Evolutionary conservation across 1,140 invertebrate species (phyloP).

Genomic region (Caenorhabditis remanei): DNA sequence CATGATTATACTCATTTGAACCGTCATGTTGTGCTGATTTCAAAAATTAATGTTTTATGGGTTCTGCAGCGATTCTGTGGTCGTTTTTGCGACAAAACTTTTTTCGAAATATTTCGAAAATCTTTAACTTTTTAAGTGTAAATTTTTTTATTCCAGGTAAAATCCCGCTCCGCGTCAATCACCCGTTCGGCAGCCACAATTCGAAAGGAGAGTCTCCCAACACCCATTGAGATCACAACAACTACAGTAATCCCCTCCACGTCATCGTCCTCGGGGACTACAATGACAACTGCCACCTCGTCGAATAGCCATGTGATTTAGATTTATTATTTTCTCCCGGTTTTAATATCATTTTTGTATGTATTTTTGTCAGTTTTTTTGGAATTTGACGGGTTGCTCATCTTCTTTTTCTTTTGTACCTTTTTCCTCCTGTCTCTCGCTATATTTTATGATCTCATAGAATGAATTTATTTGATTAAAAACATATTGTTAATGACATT

Average conservation of each 20-base stretch:
- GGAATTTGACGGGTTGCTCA: neutral
- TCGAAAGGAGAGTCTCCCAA: conserved; percentile 5
- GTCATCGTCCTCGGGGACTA: conserved; percentile 9
- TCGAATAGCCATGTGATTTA: conserved; percentile 13
- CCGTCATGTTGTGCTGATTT: too few species aligned
- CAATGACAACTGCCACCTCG: neutral
- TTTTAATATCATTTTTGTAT: neutral
- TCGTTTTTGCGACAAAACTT: neutral
- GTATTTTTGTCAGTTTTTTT: conserved; percentile 7
- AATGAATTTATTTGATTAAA: neutral
- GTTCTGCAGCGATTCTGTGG: too few species aligned
- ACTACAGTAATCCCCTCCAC: conserved; percentile 39
- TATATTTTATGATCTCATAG: neutral
- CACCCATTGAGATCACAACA: conserved; percentile 25
- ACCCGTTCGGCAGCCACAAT: conserved; percentile 46
- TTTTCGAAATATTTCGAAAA: too few species aligned
- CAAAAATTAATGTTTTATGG: too few species aligned
- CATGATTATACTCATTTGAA: too few species aligned
- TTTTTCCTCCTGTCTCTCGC: too few species aligned
- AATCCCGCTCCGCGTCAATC: conserved; percentile 30
- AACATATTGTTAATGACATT: neutral
- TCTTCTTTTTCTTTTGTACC: neutral
- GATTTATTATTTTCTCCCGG: neutral
- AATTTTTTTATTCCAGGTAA: conserved; percentile 17
- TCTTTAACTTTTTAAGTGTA: too few species aligned